Evolutionary conservation across 2,888 invertebrate genomes (phyloP).

Genomic region (Pterostichus madidus): DNA sequence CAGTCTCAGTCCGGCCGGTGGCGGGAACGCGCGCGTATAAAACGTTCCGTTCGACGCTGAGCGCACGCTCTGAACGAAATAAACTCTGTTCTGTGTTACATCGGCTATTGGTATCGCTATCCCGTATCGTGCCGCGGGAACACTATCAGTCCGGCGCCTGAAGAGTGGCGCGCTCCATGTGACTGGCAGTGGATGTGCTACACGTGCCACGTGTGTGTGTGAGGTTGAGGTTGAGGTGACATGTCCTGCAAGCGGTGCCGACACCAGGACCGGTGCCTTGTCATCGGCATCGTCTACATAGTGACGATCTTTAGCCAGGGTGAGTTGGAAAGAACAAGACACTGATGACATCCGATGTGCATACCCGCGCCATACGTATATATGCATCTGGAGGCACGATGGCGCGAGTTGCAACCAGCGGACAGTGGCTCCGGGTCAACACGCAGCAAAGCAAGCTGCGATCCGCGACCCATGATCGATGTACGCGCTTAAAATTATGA

Average conservation of each 20-base stretch:
- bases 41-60: conserved; percentile 7
- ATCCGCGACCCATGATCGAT: conserved; percentile 54
- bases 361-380: conserved; percentile 29
- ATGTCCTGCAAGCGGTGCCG: conserved; percentile 69
- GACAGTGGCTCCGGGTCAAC: background rate
- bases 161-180: conserved; percentile 32
- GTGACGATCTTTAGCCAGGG: conserved; percentile 83
- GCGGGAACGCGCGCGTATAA: conserved; percentile 52
- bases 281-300: conserved; percentile 81
- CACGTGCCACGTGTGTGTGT: conserved; percentile 52
- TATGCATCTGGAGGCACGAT: conserved; percentile 21
- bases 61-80: conserved; percentile 34
- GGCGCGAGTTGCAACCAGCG: conserved; percentile 31
- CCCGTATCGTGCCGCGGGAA: background rate
- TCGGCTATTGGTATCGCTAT: background rate
- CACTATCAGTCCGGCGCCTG: background rate
- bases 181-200: conserved; percentile 26
- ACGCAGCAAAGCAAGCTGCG: conserved; percentile 8
- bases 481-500: conserved; percentile 62
- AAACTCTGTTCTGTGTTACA: conserved; percentile 7
- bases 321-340: conserved; percentile 71
- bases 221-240: conserved; percentile 39
- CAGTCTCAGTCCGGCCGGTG: conserved; percentile 61
- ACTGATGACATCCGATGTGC: background rate
- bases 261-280: conserved; percentile 77